Evolutionary conservation across 2,888 invertebrate genomes (phyloP).

Genomic region (Aphodius granarius): DNA sequence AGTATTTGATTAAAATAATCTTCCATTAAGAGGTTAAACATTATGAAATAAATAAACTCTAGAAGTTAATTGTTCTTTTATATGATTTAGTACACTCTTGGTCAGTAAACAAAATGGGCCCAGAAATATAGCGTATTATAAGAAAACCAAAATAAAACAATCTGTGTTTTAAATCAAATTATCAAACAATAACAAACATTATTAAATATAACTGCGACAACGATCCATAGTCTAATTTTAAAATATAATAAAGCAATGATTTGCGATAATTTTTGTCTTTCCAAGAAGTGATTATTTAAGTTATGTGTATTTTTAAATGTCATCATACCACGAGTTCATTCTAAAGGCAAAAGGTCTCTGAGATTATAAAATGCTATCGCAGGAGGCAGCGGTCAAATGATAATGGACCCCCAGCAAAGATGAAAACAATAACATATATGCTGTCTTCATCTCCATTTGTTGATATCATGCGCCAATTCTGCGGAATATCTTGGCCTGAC

Average conservation of each 20-base stretch:
- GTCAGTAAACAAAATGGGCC: no score
- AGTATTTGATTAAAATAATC: no score
- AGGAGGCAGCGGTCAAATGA: not conserved
- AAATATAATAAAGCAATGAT: not conserved
- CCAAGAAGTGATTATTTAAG: not conserved
- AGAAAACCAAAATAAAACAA: not conserved
- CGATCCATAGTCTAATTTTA: not conserved
- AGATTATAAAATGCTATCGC: not conserved
- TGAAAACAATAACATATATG: not conserved
- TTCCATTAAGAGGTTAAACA: no score
- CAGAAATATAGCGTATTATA: no score
- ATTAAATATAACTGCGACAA: not conserved
- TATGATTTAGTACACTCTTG: no score
- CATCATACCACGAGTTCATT: not conserved
- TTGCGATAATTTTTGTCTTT: not conserved
- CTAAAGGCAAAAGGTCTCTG: not conserved
- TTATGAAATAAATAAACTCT: no score
- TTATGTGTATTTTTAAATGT: not conserved
- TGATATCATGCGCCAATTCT: not conserved
- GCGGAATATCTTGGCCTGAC: not conserved
- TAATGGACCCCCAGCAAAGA: not conserved
- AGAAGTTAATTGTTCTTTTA: no score
- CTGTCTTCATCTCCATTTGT: not conserved
- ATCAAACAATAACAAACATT: not conserved
- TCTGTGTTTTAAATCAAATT: not conserved